Evolutionary conservation across 2,113 vertebrate species (phyloP).

Genomic region (Upupa epops): DNA sequence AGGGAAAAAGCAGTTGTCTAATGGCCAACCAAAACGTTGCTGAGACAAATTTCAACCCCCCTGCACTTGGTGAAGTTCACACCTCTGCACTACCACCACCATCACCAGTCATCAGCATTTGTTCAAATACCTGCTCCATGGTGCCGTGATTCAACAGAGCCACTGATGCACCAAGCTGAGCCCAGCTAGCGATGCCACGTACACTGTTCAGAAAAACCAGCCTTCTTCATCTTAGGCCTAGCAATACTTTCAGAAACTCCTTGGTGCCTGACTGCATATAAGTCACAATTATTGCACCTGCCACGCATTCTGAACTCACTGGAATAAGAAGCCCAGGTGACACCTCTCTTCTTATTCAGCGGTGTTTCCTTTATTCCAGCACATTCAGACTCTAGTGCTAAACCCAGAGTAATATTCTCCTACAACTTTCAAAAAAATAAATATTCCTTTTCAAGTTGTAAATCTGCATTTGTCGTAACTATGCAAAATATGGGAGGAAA

Average conservation of each 20-base stretch:
- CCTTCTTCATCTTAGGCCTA: not conserved
- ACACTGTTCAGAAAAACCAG: not conserved
- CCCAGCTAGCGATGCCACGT: not conserved
- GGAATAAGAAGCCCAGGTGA: not conserved
- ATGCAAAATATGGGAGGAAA: conserved; percentile 75
- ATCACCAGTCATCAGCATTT: not conserved
- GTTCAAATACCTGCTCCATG: not conserved
- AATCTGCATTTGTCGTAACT: conserved; percentile 76
- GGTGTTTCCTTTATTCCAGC: conserved; percentile 49
- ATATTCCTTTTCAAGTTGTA: conserved; percentile 71
- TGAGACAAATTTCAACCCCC: not conserved
- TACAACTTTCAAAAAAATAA: conserved; percentile 47
- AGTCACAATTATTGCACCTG: not conserved
- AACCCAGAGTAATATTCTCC: conserved; percentile 62
- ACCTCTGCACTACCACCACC: not conserved
- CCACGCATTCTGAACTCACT: not conserved
- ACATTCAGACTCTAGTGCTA: conserved; percentile 31
- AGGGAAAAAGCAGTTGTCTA: not conserved
- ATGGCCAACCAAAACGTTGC: not conserved
- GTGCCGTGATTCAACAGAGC: not conserved
- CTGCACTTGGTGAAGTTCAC: not conserved
- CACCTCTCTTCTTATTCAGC: not conserved
- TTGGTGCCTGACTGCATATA: not conserved
- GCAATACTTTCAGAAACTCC: not conserved
- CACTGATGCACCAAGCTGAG: not conserved